Conservation (phyloP, 1,140 invertebrate species). For the Pseudomyrmex concolor region DNA sequence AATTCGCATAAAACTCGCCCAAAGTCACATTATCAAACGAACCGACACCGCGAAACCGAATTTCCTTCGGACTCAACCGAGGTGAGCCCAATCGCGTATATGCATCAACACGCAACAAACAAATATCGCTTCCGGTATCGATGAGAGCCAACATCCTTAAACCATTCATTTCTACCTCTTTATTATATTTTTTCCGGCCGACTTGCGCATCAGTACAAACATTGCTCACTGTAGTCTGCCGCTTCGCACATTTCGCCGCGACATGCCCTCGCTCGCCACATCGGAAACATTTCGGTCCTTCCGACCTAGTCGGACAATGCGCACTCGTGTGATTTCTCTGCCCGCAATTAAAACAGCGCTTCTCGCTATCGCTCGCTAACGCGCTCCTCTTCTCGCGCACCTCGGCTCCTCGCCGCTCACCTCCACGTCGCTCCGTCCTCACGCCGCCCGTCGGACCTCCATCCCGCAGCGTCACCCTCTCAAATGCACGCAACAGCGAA, state of each 20-base stretch:
- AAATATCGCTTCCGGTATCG: conserved; percentile 13
- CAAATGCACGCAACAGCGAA: not conserved
- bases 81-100: not conserved
- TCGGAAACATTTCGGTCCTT: conserved; percentile 30
- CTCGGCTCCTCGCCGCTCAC: not conserved
- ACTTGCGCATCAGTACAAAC: not conserved
- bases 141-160: not conserved
- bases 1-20: not conserved
- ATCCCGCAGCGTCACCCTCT: not conserved
- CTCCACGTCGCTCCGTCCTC: not conserved
- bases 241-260: not conserved
- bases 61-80: not conserved
- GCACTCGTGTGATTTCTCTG: not conserved
- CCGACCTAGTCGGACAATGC: conserved; percentile 12
- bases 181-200: not conserved
- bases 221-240: not conserved
- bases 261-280: conserved; percentile 24
- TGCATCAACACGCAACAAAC: no score
- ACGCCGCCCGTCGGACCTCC: not conserved
- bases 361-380: not conserved
- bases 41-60: conserved; percentile 12
- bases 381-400: not conserved
- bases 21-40: not conserved
- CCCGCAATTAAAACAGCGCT: conserved; percentile 39
- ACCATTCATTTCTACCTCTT: conserved; percentile 14